Evolutionary conservation across 2,888 invertebrate genomes (phyloP), one percentile per base, ranked within the genome.

Genomic region (Drosophila multiciliata): DNA sequence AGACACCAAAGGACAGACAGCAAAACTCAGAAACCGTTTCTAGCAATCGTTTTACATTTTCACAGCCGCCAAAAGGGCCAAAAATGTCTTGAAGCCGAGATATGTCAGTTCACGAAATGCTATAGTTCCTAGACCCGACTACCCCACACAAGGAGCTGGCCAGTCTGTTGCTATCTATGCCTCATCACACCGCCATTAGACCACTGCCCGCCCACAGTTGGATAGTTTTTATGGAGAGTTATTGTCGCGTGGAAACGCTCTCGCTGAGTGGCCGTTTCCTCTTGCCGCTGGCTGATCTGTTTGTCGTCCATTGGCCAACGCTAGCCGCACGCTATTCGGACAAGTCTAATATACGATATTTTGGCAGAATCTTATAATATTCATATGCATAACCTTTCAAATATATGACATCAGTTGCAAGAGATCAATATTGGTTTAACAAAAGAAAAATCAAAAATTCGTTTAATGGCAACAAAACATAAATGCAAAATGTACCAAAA

Each of bases 301-400:
- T 99, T 92, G 94, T 99, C 72, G 98, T 99, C 0, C 99, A 99
- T 91, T 99, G 99, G 99, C 96, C 97, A 55, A 94, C 95, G 74
- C 93, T 99, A 68, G 94, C 87, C 0, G 45, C 60, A 3, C 80
- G 78, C 35, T 89, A 91, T 49, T 63, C 74, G 26, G 72, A 86
- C 7, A 81, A 77, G 20, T 50, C 55, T 60, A 94, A 96, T 91
- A 94, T 96, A 45, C 95, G 95, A 91, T 98, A 96, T 92, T 95
- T 97, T 91, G 98, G 98, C 11, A 94, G 96, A 89, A 92, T 98
- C 57, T 94, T 95, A 89, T 96, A 94, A 93, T 64, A 70, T n/a
- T 45, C 7, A 45, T 8, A 20, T 3, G 20, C 20, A 45, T 20
- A 45, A 45, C 20, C 20, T 20, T 45, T 3, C 3, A 45, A 45